Evolutionary conservation across 2,113 vertebrate genomes (phyloP).

Genomic region (Rhynchomys soricoides): DNA sequence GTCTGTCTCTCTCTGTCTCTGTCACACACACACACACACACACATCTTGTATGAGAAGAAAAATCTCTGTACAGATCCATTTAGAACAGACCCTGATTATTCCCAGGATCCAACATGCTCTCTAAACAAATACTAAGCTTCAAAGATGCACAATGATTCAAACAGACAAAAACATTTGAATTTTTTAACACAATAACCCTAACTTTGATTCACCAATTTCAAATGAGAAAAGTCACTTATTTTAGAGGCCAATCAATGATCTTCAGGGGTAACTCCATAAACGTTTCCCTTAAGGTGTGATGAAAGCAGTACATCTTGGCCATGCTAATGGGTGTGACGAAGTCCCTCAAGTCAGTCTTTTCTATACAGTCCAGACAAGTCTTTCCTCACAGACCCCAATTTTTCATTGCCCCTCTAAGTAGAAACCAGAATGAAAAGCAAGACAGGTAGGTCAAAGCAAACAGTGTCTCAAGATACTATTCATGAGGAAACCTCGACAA

Average conservation of each 20-base stretch:
- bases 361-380: neutral
- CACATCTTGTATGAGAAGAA: neutral
- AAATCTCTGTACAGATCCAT: neutral
- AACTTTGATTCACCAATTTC: neutral
- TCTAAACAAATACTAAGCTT: neutral
- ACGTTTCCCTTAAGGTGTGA: neutral
- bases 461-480: conserved; percentile 71
- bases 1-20: neutral
- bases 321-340: neutral
- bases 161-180: neutral
- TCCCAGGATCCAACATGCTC: neutral
- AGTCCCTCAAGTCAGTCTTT: neutral
- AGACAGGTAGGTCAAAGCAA: conserved; percentile 59
- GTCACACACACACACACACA: too few species aligned
- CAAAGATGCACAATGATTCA: neutral
- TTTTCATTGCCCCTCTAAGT: neutral
- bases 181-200: neutral
- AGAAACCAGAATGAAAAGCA: conserved; percentile 19
- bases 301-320: neutral
- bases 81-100: neutral
- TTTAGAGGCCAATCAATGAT: neutral
- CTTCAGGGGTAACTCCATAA: neutral
- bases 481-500: conserved; percentile 68
- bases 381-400: neutral
- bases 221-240: neutral